Evolutionary conservation across 2,113 vertebrate species (phyloP), one percentile per base, ranked within the genome.

Genomic region (Piliocolobus tephrosceles): DNA sequence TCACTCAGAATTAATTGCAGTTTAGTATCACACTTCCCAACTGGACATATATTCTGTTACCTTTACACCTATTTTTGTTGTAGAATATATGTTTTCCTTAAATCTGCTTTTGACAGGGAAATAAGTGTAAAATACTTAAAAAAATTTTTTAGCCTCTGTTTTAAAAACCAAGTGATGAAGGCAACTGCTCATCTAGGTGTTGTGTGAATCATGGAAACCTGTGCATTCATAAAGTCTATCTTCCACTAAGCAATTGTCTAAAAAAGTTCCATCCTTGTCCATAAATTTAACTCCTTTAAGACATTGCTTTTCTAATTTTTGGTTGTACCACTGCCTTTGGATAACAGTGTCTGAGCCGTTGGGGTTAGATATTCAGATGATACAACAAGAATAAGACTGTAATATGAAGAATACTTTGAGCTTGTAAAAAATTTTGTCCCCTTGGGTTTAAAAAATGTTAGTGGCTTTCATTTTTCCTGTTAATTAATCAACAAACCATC

Each of bases 401-500:
- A 68, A 79, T 68, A 91, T 94, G 66, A 87, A 82, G 40, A 84
- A 78, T 20, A 91, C 3, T n/a, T 30, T 52, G 20, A 0, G 0
- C 18, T 68, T 55, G 43, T 35, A 17, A 66, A 68, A 79, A 86
- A 70, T 18, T 13, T 50, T 61, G 68, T 8, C 4, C 8, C 25
- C 20, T 66, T 6, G 20, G 22, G 38, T 88, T 92, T 66, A 79
- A 96, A 20, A 32, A 70, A 87, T 38, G 5, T 57, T 50, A 91
- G 87, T 55, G 27, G n/a, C 11, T 78, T 76, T 76, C 40, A 38
- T 87, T 94, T 97, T 95, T 20, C 43, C 12, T 61, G 40, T 68
- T 81, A 85, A 91, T 91, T 93, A 94, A 81, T 66, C 73, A 95
- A n/a, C 11, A 78, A 76, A 47, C 43, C 43, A 57, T 18, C 84